Base-by-base conservation (phyloP, 2,113 vertebrate species). In the Promerops cafer region DNA sequence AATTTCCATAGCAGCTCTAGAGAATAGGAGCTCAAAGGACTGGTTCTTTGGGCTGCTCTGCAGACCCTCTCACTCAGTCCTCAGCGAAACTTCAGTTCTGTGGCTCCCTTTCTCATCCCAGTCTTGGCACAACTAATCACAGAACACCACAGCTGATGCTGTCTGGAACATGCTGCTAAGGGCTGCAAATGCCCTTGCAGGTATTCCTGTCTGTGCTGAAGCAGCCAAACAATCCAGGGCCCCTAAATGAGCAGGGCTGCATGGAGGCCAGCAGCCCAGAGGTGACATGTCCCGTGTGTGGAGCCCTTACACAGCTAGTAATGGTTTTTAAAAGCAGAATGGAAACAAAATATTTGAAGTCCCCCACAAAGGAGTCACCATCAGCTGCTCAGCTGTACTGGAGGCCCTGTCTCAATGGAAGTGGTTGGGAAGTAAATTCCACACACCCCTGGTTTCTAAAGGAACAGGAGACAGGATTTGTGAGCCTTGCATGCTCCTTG, bases 251-350 rank as follows among this genome's bases (percentile, higher is more conserved):
- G 60, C 31, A 59, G 39, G 20, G 14, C 39, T 75, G 7, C 26
- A 17, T 2, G 3, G 76, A 78, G 22, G 28, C 12, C 42, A 80
- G 49, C 23, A 42, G 30, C 37, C 37, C 37, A 56, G 23, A 57
- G 50, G 31, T n/a, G 77, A 53, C 2, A 0, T 30, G 23, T 31
- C 28, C 28, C 30, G 1, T 0, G 0, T 37, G 19, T 21, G n/a
- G 28, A 74, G 22, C 9, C 24, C 22, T 86, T 56, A 69, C 8
- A 9, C 6, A 65, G 5, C 9, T 27, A 74, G 30, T 12, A 5
- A 31, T 24, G 33, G 27, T 13, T 87, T 72, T 65, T 59, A 30
- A n/a, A 79, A 88, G 39, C 26, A 79, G 14, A 53, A 47, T 49
- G n/a, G 47, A 74, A 83, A 40, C 3, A 47, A 53, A 65, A 33